Base-by-base conservation (phyloP, 2,888 invertebrate genomes). In the Phalera bucephala region DNA sequence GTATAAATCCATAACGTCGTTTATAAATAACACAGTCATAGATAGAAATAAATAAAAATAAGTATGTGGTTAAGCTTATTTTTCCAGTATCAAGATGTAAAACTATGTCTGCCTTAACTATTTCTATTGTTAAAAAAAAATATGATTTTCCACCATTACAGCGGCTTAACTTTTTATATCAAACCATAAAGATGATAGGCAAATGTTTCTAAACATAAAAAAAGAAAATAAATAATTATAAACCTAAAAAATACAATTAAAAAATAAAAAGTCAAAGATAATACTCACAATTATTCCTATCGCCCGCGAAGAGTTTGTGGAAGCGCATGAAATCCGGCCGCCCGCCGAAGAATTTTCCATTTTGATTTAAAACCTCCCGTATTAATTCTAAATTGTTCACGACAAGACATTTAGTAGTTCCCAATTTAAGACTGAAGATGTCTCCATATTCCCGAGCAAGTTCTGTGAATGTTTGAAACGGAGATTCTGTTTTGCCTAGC, bases 271-370 rank as follows among this genome's bases (percentile, higher is more conserved):
- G 34, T 38, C 26, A 35, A 40, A 44, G 39, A 40, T 41, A 36
- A 45, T 76, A 94, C 96, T 96, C 81, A 96, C 96, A 96, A 72
- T 96, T 96, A 79, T 95, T 95, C 36, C 96, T 90, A 80, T 96
- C 94, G 19, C 95, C 96, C 15, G 95, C 95, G 74, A 97, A 96
- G 5, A 96, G 92, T 51, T 93, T 92, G 66, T 96, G 94, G 73
- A 95, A 96, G 10, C 97, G 87, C 52, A 94, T 72, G 74, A 96
- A 96, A 71, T 96, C 93, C 0, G 96, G 96, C 6, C 97, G 90
- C 7, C 96, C 95, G 1, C 95, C 95, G 76, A 97, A 96, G 61
- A 94, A 93, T 46, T 93, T 93, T 2, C 96, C 96, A 64, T 95
- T 95, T 43, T 94, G 92, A 67, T 95, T 95, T 13, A 95, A 84